Evolutionary conservation across 2,797 vertebrate genomes (phyloP), one percentile per base, ranked within the genome.

Genomic region (Rhyacichthys aspro): DNA sequence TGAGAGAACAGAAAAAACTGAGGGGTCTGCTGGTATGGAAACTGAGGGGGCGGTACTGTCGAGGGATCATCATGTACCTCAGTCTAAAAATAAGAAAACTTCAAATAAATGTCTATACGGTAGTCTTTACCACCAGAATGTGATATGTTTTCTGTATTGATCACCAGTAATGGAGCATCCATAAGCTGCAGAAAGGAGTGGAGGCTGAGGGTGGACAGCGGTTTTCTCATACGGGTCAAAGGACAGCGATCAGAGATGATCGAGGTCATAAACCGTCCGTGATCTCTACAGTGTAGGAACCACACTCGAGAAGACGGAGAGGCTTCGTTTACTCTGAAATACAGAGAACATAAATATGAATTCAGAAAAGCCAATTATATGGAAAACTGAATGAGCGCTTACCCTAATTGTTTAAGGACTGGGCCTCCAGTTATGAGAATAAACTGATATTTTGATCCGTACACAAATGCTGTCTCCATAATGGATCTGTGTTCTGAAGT

Each of bases 391-490:
- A 53, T 34, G 1, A 64, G 1, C 8, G 32, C 83, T 3, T 88
- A 98, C 97, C 94, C 91, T 11, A 95, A 47, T 55, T 90, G 89
- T 74, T 93, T 92, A 67, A 98, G 70, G 47, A 99, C 81, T 0
- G 85, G 84, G 2, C 88, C 90, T 76, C 97, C 96, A 0, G 95
- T 98, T 17, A 95, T 97, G 75, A 98, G 90, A 63, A 96, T 94
- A 87, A 99, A 99, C 81, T 96, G 95, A 75, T 96, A 93, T 18
- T 88, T 90, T 43, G 92, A 91, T 43, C 96, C 95, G 8, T 98
- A 97, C 34, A 95, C 96, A 60, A 97, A 99, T 1, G 95, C 96
- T 0, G 93, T 92, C 90, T 98, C 97, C 97, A 99, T 98, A 71
- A 98, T 88, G 0, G 95, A 94, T 72, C 96, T 91, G 84, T 99